phyloP scores from a whole-genome alignment of 2,888 invertebrate genomes.

The Drosophila kuntzei region DNA sequence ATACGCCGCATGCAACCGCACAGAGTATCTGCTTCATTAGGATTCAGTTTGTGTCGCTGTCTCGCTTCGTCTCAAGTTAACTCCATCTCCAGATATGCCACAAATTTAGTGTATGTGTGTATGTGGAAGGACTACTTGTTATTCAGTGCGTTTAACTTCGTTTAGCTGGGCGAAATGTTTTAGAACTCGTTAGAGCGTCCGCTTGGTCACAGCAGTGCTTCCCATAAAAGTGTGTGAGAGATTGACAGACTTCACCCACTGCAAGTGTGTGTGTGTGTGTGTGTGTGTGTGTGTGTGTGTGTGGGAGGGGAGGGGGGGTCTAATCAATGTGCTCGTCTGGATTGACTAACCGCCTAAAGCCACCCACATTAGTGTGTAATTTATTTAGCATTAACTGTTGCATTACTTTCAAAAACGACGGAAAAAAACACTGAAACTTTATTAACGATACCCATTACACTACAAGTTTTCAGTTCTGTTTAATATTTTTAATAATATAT shows the following conservation, averaged over 20 bases:
- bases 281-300: too few species aligned
- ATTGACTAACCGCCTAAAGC: constrained; percentile 41
- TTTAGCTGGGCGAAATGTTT: constrained; percentile 78
- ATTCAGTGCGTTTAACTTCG: constrained; percentile 78
- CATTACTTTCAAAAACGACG: constrained; percentile 26
- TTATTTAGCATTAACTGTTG: constrained; percentile 73
- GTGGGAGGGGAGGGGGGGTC: constrained; percentile 22
- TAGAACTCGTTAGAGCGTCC: constrained; percentile 72
- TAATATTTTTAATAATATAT: too few species aligned
- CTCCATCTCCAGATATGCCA: constrained; percentile 46
- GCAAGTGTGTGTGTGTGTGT: not conserved
- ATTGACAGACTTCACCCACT: constrained; percentile 47
- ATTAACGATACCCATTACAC: not conserved
- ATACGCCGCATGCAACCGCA: constrained; percentile 64
- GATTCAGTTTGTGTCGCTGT: constrained; percentile 65
- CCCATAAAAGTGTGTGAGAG: constrained; percentile 33
- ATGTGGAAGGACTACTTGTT: constrained; percentile 67
- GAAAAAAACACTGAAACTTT: not conserved
- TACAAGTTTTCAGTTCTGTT: not conserved
- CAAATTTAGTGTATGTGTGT: constrained; percentile 29
- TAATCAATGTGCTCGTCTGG: constrained; percentile 59
- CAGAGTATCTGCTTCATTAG: constrained; percentile 68
- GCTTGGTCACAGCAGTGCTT: constrained; percentile 34
- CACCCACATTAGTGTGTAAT: constrained; percentile 63
- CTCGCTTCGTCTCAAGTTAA: constrained; percentile 63